These are phyloP conservation scores for Augiades crinisus DNA, from an alignment of 2,888 invertebrate genomes.

Conservation along the genomic window DNA sequence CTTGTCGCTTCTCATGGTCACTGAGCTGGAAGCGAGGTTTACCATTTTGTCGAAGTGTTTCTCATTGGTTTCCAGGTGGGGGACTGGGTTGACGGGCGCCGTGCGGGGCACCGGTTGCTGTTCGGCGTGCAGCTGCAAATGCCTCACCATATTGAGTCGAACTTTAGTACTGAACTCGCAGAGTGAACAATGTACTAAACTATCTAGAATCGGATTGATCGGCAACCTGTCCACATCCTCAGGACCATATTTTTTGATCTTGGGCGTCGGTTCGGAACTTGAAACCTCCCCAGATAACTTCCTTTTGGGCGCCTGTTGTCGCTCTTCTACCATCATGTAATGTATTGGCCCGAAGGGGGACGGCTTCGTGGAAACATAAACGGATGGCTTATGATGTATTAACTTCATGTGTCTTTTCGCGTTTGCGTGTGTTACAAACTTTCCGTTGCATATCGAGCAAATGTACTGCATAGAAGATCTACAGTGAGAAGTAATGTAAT, in stretches of 20 bases:
- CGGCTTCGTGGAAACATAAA: neutral
- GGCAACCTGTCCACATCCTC: conserved; percentile 84
- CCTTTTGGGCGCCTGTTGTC: conserved; percentile 27
- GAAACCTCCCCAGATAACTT: conserved; percentile 2
- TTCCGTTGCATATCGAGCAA: conserved; percentile 43
- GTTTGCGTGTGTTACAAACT: conserved; percentile 23
- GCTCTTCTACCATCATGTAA: neutral
- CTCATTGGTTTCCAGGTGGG: conserved; percentile 88
- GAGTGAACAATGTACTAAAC: conserved; percentile 82
- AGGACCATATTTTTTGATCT: conserved; percentile 70
- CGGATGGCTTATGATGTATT: conserved; percentile 40
- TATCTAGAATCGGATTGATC: conserved; percentile 82
- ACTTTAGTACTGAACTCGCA: conserved; percentile 87
- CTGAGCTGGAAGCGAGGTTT: conserved; percentile 89
- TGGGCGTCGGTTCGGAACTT: conserved; percentile 30
- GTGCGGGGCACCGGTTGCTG: conserved; percentile 84
- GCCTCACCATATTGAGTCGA: conserved; percentile 86
- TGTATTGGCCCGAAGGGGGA: neutral
- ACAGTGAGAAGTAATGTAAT: conserved; percentile 38
- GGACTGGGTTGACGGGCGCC: conserved; percentile 91
- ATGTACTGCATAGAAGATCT: conserved; percentile 22
- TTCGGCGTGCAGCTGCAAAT: conserved; percentile 84
- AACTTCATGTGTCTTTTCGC: conserved; percentile 43
- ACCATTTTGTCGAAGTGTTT: conserved; percentile 93
- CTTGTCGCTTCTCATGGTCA: conserved; percentile 44